These are phyloP conservation scores for Heterochromis multidens DNA, from an alignment of 2,113 vertebrate genomes.

Conservation along the genomic window DNA sequence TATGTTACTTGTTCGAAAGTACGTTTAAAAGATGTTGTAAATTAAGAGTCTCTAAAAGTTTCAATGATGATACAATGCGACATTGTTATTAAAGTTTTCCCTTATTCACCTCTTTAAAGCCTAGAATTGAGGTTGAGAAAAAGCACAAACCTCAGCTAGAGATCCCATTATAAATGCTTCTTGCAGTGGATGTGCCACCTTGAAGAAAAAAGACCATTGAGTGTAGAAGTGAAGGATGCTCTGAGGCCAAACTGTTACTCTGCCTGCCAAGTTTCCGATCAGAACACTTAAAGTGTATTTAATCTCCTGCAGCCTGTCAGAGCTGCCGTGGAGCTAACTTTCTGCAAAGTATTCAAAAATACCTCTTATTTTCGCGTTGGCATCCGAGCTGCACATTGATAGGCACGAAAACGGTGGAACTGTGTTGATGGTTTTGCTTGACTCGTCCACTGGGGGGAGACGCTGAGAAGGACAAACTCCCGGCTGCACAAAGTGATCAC, in stretches of 20 bases:
- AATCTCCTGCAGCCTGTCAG: background rate
- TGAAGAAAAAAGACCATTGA: background rate
- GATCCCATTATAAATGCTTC: background rate
- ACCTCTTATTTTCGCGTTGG: background rate
- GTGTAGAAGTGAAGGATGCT: slow-evolving; percentile 11
- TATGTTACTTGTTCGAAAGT: too few species aligned
- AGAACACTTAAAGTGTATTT: background rate
- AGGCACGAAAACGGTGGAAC: background rate
- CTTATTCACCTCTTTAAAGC: background rate
- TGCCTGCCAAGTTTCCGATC: slow-evolving; percentile 10
- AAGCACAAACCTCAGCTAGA: background rate
- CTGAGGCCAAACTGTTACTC: background rate
- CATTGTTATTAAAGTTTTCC: background rate
- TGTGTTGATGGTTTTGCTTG: background rate
- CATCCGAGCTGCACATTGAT: background rate
- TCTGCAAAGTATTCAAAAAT: background rate
- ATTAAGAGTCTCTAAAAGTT: too few species aligned
- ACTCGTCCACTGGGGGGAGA: slow-evolving; percentile 53
- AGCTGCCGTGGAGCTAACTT: background rate
- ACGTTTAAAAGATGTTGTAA: too few species aligned
- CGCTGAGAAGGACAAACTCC: background rate
- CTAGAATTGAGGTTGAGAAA: background rate
- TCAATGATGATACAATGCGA: background rate
- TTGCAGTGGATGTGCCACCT: background rate
- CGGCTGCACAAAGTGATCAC: background rate